A percentile compares a stretch with the other conserved stretches of the same genome.
Conservation (phyloP, 1,140 invertebrate species). For the Drosophila persimilis region DNA sequence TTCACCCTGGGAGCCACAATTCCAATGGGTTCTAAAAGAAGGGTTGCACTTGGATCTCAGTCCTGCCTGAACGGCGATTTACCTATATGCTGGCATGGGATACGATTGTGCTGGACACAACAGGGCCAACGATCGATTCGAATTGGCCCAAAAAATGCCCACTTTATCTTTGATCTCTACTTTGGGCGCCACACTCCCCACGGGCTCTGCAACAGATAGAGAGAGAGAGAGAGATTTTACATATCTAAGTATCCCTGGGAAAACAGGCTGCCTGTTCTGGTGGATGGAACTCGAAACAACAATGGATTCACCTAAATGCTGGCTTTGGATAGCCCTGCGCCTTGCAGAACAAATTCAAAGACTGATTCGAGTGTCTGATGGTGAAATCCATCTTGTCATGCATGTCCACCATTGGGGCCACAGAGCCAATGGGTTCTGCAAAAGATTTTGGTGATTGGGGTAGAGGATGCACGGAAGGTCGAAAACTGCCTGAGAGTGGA, state of each 20-base stretch:
- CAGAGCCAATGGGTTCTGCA: slow-evolving; percentile 88
- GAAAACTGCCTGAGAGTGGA: slow-evolving; percentile 57
- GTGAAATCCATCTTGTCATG: slow-evolving; percentile 69
- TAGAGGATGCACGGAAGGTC: neutral
- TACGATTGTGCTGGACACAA: slow-evolving; percentile 90
- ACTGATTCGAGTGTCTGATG: slow-evolving; percentile 43
- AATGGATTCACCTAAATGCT: slow-evolving; percentile 85
- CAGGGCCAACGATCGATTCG: slow-evolving; percentile 84
- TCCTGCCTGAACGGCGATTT: slow-evolving; percentile 46
- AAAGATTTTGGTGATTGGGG: slow-evolving; percentile 4
- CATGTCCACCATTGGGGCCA: slow-evolving; percentile 86
- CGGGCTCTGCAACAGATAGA: slow-evolving; percentile 72
- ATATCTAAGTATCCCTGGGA: slow-evolving; percentile 39
- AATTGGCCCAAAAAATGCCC: slow-evolving; percentile 71
- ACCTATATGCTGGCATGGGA: slow-evolving; percentile 87
- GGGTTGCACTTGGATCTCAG: neutral
- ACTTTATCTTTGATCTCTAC: slow-evolving; percentile 84
- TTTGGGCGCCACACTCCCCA: slow-evolving; percentile 85
- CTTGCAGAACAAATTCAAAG: slow-evolving; percentile 84
- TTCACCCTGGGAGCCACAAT: slow-evolving; percentile 90
- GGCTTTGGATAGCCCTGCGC: slow-evolving; percentile 88
- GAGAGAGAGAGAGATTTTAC: slow-evolving; percentile 15
- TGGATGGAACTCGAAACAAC: slow-evolving; percentile 14
- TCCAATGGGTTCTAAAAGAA: slow-evolving; percentile 88
- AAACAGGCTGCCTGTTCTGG: neutral